Evolutionary conservation across 2,797 vertebrate species (phyloP), one percentile per base, ranked within the genome.

Genomic region (Aulostomus chinensis): DNA sequence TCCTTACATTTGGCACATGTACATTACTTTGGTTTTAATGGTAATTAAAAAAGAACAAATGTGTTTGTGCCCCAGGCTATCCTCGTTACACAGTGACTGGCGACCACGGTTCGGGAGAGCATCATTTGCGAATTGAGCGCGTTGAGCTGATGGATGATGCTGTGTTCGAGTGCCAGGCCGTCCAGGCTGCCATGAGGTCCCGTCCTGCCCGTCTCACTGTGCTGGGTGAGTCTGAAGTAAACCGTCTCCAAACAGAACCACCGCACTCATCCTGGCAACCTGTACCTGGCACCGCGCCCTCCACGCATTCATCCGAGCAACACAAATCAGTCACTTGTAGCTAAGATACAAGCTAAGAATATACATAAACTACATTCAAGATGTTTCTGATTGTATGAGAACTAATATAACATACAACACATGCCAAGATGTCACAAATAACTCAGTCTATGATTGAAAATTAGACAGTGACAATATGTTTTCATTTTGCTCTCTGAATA

Each of bases 111-210:
- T 93, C 94, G 0, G 97, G 97, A 0, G 95, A 99, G 52, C 95
- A 99, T 72, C 95, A 98, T 83, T 66, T 99, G 80, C 92, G 94
- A 39, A 98, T 99, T 74, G 91, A 97, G 74, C 83, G 92, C 3
- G 97, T 95, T 0, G 96, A 99, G 74, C 90, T 99, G 42, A 94
- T 94, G 65, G 97, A 99, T 22, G 97, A 99, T 0, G 96, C 97
- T 0, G 90, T 96, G 41, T 99, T 99, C 0, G 97, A 99, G 80
- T 99, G 97, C 66, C 97, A 99, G 85, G 97, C 97, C 40, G 97
- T 98, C 78, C 94, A 98, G 58, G 96, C 94, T 0, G 97, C 95
- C 74, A 95, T 96, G 88, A 92, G 97, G 58, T 99, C 97, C 45
- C 84, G 95, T 47, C 95, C 96, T 0, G 97, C 97, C 16, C 92